Base-by-base conservation (phyloP, 2,113 vertebrate species). In the Gulo gulo region DNA sequence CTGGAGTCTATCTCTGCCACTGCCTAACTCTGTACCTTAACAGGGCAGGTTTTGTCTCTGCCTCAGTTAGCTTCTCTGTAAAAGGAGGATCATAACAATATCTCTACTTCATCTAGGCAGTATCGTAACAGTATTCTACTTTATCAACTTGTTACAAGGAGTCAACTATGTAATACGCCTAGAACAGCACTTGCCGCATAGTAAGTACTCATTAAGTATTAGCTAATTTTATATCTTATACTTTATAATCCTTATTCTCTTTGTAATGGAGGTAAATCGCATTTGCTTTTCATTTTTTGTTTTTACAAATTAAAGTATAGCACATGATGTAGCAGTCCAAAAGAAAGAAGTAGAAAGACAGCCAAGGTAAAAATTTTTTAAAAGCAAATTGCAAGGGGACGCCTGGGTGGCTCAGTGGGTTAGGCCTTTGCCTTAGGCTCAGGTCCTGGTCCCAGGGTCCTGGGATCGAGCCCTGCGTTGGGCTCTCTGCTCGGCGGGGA, bases 291-390 rank as follows among this genome's bases (percentile, higher is more conserved):
- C 78, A 80, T 31, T 34, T 57, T 63, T 26, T 76, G 42, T 29
- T 79, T 90, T 74, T 74, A 97, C 21, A 96, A 92, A 96, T 86
- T 15, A 65, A 95, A 94, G n/a, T n/a, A 59, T 18, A 84, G 50
- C 26, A 76, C 20, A 61, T 84, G 87, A 80, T 73, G 21, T 16
- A 74, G 69, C 31, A 91, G 59, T 55, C 47, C 78, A 80, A 81
- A 91, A 87, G 13, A 85, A 86, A 95, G 57, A 80, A 94, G 26
- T 29, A 7, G 31, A 39, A 87, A 93, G 29, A 57, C 2, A 91
- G 20, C 26, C 45, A 89, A 92, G 13, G 93, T 65, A 92, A 63
- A 34, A 34, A 50, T 16, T 63, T 84, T 85, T 57, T 23, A 15
- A 94, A 92, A 81, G 26, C 13, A 63, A 69, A 14, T 52, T 52